Evolutionary conservation across 2,113 vertebrate species (phyloP).

Genomic region (Actenoides lindsayi): DNA sequence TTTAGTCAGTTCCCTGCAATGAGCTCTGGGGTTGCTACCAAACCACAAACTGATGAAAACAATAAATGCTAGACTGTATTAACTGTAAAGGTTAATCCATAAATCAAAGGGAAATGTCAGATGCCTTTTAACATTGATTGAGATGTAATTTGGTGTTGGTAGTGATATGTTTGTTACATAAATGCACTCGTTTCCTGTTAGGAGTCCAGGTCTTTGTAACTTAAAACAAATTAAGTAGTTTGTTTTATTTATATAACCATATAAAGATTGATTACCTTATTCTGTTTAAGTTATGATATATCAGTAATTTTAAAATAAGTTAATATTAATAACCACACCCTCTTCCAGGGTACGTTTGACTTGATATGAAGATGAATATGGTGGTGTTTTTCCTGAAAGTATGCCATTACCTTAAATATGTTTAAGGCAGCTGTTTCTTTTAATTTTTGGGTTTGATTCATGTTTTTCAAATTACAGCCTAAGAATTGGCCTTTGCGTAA

Average conservation of each 20-base stretch:
- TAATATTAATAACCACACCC: background rate
- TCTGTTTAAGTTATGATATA: background rate
- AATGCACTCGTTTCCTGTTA: constrained; percentile 34
- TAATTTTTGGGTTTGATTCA: background rate
- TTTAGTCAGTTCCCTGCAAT: constrained; percentile 66
- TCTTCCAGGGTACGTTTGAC: background rate
- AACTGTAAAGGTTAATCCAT: constrained; percentile 79
- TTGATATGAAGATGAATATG: background rate
- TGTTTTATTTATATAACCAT: constrained; percentile 44
- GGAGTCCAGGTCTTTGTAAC: constrained; percentile 14
- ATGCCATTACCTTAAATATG: background rate
- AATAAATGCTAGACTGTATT: constrained; percentile 62
- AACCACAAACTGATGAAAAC: constrained; percentile 55
- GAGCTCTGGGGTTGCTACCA: constrained; percentile 65
- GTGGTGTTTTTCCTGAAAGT: background rate
- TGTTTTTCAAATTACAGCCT: constrained; percentile 29
- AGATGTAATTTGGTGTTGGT: constrained; percentile 73
- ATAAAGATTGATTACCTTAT: constrained; percentile 24
- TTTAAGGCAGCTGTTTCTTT: background rate
- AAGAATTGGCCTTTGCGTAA: constrained; percentile 34
- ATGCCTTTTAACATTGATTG: constrained; percentile 75
- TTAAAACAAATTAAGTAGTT: constrained; percentile 57
- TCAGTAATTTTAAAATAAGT: background rate
- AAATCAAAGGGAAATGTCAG: constrained; percentile 81
- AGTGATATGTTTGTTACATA: constrained; percentile 41